These are phyloP conservation scores for Origma solitaria DNA, from an alignment of 2,113 vertebrate species.

Conservation along the genomic window DNA sequence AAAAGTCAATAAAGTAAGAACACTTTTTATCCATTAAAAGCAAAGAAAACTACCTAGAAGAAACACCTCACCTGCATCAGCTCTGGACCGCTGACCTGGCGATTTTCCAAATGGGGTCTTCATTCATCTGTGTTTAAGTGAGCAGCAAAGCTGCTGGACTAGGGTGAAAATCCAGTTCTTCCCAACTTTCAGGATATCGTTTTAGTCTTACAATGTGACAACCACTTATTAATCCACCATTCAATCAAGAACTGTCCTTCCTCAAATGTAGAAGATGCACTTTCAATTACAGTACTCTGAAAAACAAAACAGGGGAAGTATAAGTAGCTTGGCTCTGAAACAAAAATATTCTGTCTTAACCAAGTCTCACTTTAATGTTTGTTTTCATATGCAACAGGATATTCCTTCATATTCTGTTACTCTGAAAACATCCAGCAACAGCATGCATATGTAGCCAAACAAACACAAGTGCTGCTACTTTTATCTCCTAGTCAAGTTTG, in stretches of 20 bases:
- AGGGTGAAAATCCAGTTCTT: conserved; percentile 74
- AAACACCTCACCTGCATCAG: conserved; percentile 84
- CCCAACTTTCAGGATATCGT: conserved; percentile 26
- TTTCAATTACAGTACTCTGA: conserved; percentile 59
- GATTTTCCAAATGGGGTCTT: conserved; percentile 97
- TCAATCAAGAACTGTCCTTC: conserved; percentile 36
- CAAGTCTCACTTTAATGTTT: neutral
- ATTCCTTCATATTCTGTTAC: neutral
- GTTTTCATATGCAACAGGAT: neutral
- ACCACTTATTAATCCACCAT: conserved; percentile 63
- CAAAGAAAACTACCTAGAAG: neutral
- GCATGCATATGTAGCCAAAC: neutral
- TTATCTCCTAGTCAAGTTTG: neutral
- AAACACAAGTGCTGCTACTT: neutral
- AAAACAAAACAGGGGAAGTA: conserved; percentile 46
- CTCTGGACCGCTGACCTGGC: conserved; percentile 89
- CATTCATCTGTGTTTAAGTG: conserved; percentile 95
- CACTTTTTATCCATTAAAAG: neutral
- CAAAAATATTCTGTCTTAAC: neutral
- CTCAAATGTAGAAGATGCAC: conserved; percentile 5
- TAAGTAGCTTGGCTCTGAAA: neutral
- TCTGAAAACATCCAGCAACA: neutral
- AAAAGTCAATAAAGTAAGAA: neutral
- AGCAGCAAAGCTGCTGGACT: conserved; percentile 89
- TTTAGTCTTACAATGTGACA: conserved; percentile 23